Evolutionary conservation across 2,113 vertebrate genomes (phyloP), one percentile per base, ranked within the genome.

Genomic region (Melospiza georgiana): DNA sequence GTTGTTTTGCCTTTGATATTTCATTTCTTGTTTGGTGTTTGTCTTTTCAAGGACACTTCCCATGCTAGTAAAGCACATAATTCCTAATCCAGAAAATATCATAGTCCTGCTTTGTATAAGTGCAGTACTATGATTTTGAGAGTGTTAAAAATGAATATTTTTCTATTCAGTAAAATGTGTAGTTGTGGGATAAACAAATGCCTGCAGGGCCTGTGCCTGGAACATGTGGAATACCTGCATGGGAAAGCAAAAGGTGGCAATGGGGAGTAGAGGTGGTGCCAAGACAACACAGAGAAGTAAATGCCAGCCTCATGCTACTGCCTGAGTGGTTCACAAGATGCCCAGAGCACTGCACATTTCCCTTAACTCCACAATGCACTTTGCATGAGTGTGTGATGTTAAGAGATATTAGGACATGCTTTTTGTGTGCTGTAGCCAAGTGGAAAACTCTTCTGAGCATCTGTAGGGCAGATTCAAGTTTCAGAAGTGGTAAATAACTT

Each of bases 221-320:
- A 94, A 61, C 12, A 13, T 2, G 5, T 35, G 35, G 19, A 84
- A 24, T 49, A n/a, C 9, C 1, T 2, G 10, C 1, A 1, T 15
- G 19, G 25, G 19, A 35, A 44, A 65, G 22, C 39, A n/a, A 28
- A 72, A 85, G 20, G 24, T 1, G 1, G 16, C 55, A 80, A 6
- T 0, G 2, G 31, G 12, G 19, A 67, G 23, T 33, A 51, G 55
- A 44, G 25, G 6, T 88, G 73, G 18, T 84, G 55, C 30, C 2
- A 7, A 55, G 52, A 44, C 20, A 72, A 4, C 0, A 1, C 3
- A 22, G 68, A 13, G 35, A 55, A 35, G 28, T 65, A 55, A 74
- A 58, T 39, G 43, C 33, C 22, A 37, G 39, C 0, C 0, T 78
- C 0, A 1, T 55, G 2, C 22, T 51, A 1, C 12, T 4, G 1